Base-by-base conservation (phyloP, 1,140 invertebrate genomes). In the Megalonaias nervosa region DNA sequence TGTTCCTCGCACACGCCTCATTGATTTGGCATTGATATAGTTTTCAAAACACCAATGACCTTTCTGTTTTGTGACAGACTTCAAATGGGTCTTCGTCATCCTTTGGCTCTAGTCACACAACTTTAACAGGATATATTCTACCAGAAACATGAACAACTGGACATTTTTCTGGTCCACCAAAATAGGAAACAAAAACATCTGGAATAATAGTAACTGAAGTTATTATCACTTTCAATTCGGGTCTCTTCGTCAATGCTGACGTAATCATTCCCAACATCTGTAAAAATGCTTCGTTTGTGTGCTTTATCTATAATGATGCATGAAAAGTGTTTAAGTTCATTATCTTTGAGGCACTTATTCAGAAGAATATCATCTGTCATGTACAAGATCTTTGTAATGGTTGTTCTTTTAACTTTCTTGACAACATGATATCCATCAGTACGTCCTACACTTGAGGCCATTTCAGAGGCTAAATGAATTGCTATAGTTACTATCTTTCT, bases 301-400 rank as follows among this genome's bases (percentile, higher is more conserved):
- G 97, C 98, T 91, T 99, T 98, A 91, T 99, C 98, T 67, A 99
- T 92, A 72, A 99, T 95, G 5, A 99, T 93, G 59, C 96, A 92
- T 15, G 94, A 94, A 90, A 98, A 99, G 72, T 66, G 61, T 2
- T 72, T 76, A 1, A 90, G 71, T 21, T 66, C 16, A 19, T 56
- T 70, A 79, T 90, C 88, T 67, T 96, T 96, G 11, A 99, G 92
- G 91, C 99, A 99, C 92, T 99, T 98, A 87, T 98, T 93, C 66
- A 99, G 95, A 58, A 99, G 90, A 79, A 98, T 98, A 90, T 98
- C 98, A 92, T 99, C 98, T 64, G 98, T 99, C 97, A 99, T 98
- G 85, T 99, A 99, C 91, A 99, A 97, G 48, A 99, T 94, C 26
- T 93, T 88, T 62, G 93, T 94, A 48, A 92, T 84, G 77, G 93